Conservation (phyloP, 1,140 invertebrate genomes). For the Diprion similis region DNA sequence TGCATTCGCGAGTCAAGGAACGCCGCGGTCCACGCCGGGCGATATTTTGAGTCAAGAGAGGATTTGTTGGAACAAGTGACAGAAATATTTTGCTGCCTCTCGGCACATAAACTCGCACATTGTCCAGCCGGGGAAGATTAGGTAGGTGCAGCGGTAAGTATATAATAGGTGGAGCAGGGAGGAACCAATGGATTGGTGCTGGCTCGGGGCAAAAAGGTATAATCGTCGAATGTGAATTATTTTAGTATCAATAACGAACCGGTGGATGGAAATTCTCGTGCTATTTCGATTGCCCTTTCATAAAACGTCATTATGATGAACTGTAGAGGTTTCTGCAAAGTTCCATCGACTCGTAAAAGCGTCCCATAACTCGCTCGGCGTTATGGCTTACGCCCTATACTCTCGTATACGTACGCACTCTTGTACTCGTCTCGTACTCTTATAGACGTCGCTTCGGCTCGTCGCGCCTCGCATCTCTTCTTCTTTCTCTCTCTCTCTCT, state of each 20-base stretch:
- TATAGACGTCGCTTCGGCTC: neutral
- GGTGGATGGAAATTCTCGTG: neutral
- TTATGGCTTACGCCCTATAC: slow-evolving; percentile 50
- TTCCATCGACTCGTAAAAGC: slow-evolving; percentile 61
- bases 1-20: no score
- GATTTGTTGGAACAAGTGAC: no score
- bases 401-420: neutral
- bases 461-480: neutral
- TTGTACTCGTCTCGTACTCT: neutral
- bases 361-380: slow-evolving; percentile 61
- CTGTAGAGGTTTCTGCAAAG: slow-evolving; percentile 56
- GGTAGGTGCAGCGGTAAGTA: no score
- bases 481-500: neutral
- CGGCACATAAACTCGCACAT: no score
- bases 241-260: neutral
- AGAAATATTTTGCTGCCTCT: no score
- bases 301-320: slow-evolving; percentile 20
- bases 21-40: no score
- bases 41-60: no score
- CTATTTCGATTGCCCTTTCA: slow-evolving; percentile 1
- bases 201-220: neutral
- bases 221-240: neutral
- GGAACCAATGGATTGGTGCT: no score
- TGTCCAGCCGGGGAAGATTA: no score
- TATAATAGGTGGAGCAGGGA: no score